phyloP scores from a whole-genome alignment of 2,797 vertebrate genomes.

The Sebastes kiyomatsui region DNA sequence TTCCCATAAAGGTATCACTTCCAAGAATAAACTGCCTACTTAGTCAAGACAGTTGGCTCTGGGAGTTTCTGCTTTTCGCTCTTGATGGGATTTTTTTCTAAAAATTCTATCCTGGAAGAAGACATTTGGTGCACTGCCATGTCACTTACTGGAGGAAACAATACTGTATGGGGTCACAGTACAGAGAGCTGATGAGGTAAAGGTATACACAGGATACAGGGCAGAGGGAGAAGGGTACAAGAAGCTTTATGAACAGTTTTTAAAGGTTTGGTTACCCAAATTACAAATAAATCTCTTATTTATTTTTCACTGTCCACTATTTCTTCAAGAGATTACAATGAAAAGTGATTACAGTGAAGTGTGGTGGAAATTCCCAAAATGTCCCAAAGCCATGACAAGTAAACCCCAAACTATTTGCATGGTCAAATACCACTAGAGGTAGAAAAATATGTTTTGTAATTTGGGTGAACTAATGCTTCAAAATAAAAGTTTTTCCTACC shows the following conservation, averaged over 20 bases:
- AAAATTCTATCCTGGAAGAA: not conserved
- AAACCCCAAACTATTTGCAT: not conserved
- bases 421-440: not conserved
- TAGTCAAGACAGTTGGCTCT: not conserved
- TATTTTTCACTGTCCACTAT: too few relatives aligned
- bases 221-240: too few relatives aligned
- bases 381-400: not conserved
- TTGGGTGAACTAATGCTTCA: not conserved
- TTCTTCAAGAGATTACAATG: not conserved
- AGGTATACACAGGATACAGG: too few relatives aligned
- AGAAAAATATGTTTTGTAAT: not conserved
- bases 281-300: too few relatives aligned
- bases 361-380: not conserved
- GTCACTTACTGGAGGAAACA: not conserved
- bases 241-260: too few relatives aligned
- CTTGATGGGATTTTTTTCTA: not conserved
- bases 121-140: not conserved
- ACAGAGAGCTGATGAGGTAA: not conserved
- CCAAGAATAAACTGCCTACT: not conserved
- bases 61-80: not conserved
- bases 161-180: not conserved
- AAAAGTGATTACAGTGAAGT: not conserved
- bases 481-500: not conserved
- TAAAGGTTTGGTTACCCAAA: too few relatives aligned
- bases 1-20: constrained; percentile 1